A percentile compares a stretch with the other conserved stretches of the same genome.
Conservation (phyloP, 2,888 invertebrate species). For the Eupsilia transversa region DNA sequence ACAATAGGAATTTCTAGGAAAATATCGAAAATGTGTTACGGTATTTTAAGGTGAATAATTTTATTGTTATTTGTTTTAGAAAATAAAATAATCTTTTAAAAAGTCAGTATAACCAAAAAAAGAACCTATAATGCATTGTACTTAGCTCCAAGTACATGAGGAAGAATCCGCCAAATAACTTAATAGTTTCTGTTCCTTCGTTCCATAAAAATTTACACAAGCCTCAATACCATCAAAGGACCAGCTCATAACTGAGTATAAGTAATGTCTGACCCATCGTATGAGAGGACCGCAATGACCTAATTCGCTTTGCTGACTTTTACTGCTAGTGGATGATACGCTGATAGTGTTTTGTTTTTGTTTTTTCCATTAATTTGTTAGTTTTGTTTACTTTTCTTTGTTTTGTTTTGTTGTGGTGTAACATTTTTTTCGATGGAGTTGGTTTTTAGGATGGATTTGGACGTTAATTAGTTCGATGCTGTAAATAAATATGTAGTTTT, state of each 20-base stretch:
- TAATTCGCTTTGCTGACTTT: slow-evolving; percentile 58
- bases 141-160: neutral
- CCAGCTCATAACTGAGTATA: slow-evolving; percentile 51
- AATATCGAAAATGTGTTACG: neutral
- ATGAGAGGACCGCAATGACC: slow-evolving; percentile 44
- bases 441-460: too few relatives aligned
- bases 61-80: neutral
- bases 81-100: neutral
- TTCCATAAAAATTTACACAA: neutral
- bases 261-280: slow-evolving; percentile 48
- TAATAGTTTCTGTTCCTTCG: neutral
- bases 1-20: neutral
- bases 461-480: too few relatives aligned
- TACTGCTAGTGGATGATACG: slow-evolving; percentile 30
- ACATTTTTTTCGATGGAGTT: neutral
- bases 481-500: too few relatives aligned
- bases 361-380: slow-evolving; percentile 14
- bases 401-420: neutral
- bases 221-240: neutral
- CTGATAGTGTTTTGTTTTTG: slow-evolving; percentile 40
- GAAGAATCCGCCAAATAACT: neutral
- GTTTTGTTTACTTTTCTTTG: slow-evolving; percentile 35
- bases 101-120: too few relatives aligned
- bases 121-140: neutral
- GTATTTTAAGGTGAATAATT: neutral